Evolutionary conservation across 1,140 invertebrate species (phyloP), one percentile per base, ranked within the genome.

Genomic region (Lepidostoma basale): DNA sequence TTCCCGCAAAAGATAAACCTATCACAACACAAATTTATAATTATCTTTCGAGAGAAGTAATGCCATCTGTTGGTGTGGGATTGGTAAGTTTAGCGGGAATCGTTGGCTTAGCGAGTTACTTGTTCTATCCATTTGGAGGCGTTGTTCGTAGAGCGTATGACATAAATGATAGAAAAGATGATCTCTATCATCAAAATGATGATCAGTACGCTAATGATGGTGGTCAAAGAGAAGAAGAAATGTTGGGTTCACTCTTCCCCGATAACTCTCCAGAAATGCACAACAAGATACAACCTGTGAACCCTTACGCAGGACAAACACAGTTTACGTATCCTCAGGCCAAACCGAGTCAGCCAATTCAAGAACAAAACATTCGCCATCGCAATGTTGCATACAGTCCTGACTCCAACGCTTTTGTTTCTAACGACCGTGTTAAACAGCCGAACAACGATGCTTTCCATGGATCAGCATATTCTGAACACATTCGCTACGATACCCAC

Each of bases 51-150:
- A 82, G 90, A 73, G 90, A 92, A 83, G 88, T 92, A 0, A 91
- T 92, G 87, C 90, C 90, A 0, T 89, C 88, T 62, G 88, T 92
- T 14, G 89, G 90, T 16, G 87, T 92, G 1, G 90, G 90, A 74
- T 77, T 92, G 16, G 86, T 92, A 14, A 90, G 90, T 5, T 75
- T 92, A 33, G 87, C 90, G 39, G 83, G 91, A 10, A 83, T 88
- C 30, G 87, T 88, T 10, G 90, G 90, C 12, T 76, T 92, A 26
- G 90, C 90, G 23, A 89, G 89, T 25, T 90, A 92, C 65, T 90
- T 92, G 74, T 79, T 92, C 10, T 91, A 90, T 79, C 90, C 90
- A 6, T 91, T 91, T 70, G 83, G 87, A 9, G 85, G 85, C 2
- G 85, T 85, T 1, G 85, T 89, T 1, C 78, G 90, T 59, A 81